These are phyloP conservation scores for Chrysolina haemoptera DNA, from an alignment of 2,888 invertebrate genomes.

Conservation along the genomic window DNA sequence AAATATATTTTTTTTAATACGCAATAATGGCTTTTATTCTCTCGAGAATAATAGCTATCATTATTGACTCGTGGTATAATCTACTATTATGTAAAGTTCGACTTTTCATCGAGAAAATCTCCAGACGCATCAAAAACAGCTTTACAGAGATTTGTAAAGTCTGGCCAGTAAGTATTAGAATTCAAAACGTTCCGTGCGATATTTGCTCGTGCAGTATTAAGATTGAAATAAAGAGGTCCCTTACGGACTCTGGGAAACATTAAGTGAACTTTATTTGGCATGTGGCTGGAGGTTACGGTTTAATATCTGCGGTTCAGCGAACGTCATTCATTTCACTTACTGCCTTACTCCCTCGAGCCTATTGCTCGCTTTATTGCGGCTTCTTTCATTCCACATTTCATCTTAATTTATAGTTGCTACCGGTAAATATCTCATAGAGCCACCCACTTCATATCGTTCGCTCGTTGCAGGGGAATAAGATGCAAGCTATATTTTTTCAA, in stretches of 20 bases:
- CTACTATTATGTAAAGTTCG: too few relatives aligned
- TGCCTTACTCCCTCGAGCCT: slow-evolving; percentile 61
- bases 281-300: slow-evolving; percentile 67
- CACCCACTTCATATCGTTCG: slow-evolving; percentile 24
- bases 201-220: slow-evolving; percentile 42
- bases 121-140: too few relatives aligned
- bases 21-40: too few relatives aligned
- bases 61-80: too few relatives aligned
- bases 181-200: slow-evolving; percentile 38
- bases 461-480: slow-evolving; percentile 13
- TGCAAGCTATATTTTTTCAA: neutral
- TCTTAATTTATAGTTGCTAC: slow-evolving; percentile 56
- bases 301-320: slow-evolving; percentile 68
- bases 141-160: neutral
- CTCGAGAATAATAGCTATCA: too few relatives aligned
- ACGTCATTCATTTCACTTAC: slow-evolving; percentile 69
- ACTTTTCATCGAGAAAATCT: too few relatives aligned
- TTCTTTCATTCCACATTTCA: slow-evolving; percentile 59
- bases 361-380: slow-evolving; percentile 64
- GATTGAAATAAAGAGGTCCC: slow-evolving; percentile 51
- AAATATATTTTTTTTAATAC: too few relatives aligned
- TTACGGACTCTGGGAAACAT: slow-evolving; percentile 58
- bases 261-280: slow-evolving; percentile 69
- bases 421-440: slow-evolving; percentile 40
- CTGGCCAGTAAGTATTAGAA: slow-evolving; percentile 36